Evolutionary conservation across 2,797 vertebrate species (phyloP).

Genomic region (Oceanodroma leucorhoa): DNA sequence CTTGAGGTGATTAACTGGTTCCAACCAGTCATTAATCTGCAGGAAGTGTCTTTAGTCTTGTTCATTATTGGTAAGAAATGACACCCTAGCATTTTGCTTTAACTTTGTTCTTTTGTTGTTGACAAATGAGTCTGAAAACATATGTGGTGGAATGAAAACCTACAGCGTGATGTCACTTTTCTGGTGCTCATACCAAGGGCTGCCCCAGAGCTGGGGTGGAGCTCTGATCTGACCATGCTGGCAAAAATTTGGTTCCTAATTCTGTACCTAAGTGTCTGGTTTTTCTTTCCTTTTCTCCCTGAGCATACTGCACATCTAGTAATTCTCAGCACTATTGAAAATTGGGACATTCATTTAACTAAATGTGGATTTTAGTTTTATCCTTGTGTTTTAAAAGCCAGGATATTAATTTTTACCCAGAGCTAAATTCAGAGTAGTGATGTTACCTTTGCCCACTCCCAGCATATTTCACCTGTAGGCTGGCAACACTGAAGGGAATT

Average conservation of each 20-base stretch:
- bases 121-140: constrained; percentile 38
- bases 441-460: not conserved
- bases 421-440: not conserved
- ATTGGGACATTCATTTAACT: not conserved
- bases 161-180: not conserved
- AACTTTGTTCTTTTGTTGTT: constrained; percentile 47
- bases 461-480: not conserved
- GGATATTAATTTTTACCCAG: not conserved
- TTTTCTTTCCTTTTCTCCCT: not conserved
- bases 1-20: constrained; percentile 53
- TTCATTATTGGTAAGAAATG: constrained; percentile 26
- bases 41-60: constrained; percentile 19
- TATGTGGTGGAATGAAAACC: not conserved
- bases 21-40: constrained; percentile 33
- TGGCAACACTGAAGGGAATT: not conserved
- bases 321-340: not conserved
- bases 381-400: not conserved
- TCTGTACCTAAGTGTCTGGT: not conserved
- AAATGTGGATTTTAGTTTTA: not conserved
- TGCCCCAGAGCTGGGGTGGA: not conserved
- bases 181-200: not conserved
- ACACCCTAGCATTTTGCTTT: constrained; percentile 19
- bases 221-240: not conserved
- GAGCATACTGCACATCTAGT: not conserved
- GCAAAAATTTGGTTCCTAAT: not conserved